phyloP scores from a whole-genome alignment of 2,797 vertebrate genomes.

The Semaprochilodus insignis region DNA sequence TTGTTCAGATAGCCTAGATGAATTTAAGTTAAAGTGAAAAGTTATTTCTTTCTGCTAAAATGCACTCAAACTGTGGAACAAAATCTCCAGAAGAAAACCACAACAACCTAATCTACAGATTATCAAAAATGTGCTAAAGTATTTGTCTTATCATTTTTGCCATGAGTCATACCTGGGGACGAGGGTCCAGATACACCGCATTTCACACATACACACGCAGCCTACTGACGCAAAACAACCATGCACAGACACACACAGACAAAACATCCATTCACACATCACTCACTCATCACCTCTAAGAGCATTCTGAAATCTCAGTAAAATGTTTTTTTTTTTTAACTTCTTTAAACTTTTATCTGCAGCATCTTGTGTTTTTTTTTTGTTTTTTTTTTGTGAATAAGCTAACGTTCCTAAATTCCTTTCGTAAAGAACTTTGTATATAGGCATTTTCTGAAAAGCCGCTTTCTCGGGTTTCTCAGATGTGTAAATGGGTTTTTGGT shows the following conservation, averaged over 20 bases:
- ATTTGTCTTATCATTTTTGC: slow-evolving; percentile 25
- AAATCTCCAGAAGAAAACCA: background rate
- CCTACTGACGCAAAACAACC: slow-evolving; percentile 18
- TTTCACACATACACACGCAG: slow-evolving; percentile 56
- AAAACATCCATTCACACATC: background rate
- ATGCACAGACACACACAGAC: slow-evolving; percentile 18
- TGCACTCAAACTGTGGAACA: background rate
- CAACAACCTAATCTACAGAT: slow-evolving; percentile 37
- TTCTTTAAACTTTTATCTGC: background rate
- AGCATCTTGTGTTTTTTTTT: background rate
- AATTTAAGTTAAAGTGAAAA: background rate
- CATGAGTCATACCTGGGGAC: slow-evolving; percentile 11
- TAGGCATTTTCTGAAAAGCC: background rate
- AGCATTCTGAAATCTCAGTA: background rate
- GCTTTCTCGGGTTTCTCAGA: background rate
- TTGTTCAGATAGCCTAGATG: background rate
- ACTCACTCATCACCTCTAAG: background rate
- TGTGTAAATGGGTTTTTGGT: background rate
- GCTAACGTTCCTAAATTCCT: background rate
- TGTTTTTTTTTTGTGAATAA: no score
- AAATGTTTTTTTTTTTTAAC: background rate
- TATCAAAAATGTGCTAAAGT: slow-evolving; percentile 41
- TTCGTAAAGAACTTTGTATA: background rate
- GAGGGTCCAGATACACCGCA: slow-evolving; percentile 65
- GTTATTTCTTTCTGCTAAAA: background rate